phyloP scores from a whole-genome alignment of 2,888 invertebrate species.

The Eupithecia centaureata region DNA sequence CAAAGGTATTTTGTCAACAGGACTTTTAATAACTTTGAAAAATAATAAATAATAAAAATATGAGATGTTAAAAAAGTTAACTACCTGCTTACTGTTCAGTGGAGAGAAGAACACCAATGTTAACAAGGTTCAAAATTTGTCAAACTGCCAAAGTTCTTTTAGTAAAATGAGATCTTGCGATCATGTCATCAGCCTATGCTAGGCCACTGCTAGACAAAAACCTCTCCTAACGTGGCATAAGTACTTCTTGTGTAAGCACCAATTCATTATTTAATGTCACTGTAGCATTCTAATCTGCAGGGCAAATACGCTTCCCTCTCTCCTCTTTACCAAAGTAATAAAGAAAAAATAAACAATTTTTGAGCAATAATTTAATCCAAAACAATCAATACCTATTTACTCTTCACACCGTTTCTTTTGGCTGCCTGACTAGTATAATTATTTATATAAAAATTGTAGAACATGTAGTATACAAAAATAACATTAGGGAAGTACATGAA shows the following conservation, averaged over 20 bases:
- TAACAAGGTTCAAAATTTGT: no score
- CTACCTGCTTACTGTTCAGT: no score
- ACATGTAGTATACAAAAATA: constrained; percentile 87
- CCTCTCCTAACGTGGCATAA: no score
- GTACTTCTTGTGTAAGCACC: background rate
- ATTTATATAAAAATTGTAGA: constrained; percentile 87
- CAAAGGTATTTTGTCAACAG: background rate
- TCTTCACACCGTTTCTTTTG: constrained; percentile 41
- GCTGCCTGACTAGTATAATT: constrained; percentile 69
- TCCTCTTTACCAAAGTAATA: background rate
- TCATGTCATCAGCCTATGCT: no score
- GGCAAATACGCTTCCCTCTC: background rate
- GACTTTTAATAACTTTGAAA: background rate
- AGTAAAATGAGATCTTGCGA: no score
- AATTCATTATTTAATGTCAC: background rate
- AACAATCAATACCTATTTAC: constrained; percentile 12
- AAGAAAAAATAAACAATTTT: background rate
- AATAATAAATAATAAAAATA: no score
- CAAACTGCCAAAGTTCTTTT: no score
- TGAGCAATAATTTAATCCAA: background rate
- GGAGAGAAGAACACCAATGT: no score
- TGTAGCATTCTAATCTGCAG: background rate
- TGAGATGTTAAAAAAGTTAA: no score
- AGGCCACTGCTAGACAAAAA: no score
- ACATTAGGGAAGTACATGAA: constrained; percentile 85